These are phyloP conservation scores for Psittacula cyanocephala DNA, from an alignment of 2,113 vertebrate genomes.

Conservation along the genomic window DNA sequence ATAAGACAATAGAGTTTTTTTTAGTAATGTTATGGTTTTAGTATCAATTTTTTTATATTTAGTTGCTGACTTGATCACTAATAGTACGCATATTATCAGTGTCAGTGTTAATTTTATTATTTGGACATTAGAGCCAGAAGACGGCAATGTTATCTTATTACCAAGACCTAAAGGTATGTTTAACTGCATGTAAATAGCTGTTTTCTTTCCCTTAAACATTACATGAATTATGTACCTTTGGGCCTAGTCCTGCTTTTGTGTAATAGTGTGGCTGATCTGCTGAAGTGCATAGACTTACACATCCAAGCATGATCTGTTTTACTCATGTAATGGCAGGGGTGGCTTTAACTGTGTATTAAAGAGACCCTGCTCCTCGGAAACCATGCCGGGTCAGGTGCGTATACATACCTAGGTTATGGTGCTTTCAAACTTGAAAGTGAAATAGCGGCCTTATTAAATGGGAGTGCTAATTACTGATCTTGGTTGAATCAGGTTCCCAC, in stretches of 20 bases:
- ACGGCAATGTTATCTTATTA: constrained; percentile 21
- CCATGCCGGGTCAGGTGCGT: not conserved
- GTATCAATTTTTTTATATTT: not conserved
- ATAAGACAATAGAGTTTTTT: not conserved
- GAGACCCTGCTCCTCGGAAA: not conserved
- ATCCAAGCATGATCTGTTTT: not conserved
- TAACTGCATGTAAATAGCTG: not conserved
- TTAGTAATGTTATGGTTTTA: not conserved
- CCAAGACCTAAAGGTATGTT: not conserved
- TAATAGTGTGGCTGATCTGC: not conserved
- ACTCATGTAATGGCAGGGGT: not conserved
- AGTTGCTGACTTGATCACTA: not conserved
- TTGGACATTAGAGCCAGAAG: constrained; percentile 22
- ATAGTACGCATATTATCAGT: not conserved
- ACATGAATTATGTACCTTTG: not conserved
- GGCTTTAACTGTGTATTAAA: not conserved
- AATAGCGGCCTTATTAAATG: not conserved
- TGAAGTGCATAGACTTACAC: not conserved
- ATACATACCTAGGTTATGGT: not conserved
- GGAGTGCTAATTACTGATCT: not conserved
- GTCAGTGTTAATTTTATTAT: not conserved
- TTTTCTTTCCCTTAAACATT: not conserved
- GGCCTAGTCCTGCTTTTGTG: not conserved
- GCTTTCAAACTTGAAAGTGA: not conserved
- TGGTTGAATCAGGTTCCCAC: not conserved